Percentiles rank a stretch among this genome's conserved stretches.
Evolutionary conservation across 2,797 vertebrate species (phyloP).

Genomic region (Cirrhinus molitorella): DNA sequence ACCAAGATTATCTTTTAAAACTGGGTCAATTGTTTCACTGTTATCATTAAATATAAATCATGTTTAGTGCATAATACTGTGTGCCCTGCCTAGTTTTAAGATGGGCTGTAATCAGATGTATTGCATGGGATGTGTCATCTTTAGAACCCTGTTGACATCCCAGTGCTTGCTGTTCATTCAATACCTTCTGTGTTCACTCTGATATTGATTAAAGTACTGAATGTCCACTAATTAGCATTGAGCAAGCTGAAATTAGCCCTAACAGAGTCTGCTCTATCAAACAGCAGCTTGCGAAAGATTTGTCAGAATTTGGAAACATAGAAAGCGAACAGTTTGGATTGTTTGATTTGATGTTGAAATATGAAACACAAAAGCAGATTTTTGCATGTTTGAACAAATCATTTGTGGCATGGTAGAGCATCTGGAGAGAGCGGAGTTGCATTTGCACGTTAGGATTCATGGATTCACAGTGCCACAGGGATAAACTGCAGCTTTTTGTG

Average conservation of each 20-base stretch:
- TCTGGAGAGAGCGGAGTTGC: background rate
- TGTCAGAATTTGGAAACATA: conserved; percentile 1
- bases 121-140: background rate
- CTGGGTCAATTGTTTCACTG: background rate
- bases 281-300: conserved; percentile 14
- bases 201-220: conserved; percentile 47
- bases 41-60: background rate
- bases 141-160: conserved; percentile 1
- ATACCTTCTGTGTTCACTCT: conserved; percentile 34
- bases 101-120: background rate
- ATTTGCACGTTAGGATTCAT: background rate
- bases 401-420: background rate
- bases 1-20: background rate
- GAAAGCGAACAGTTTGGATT: background rate
- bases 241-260: conserved; percentile 5
- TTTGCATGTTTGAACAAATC: background rate
- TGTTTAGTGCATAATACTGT: background rate
- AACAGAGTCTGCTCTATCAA: conserved; percentile 25
- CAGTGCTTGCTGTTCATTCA: conserved; percentile 35
- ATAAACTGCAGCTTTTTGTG: background rate
- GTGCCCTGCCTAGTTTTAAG: background rate
- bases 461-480: background rate
- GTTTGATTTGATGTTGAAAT: conserved; percentile 25
- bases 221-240: conserved; percentile 49
- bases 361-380: background rate